Base-by-base conservation (phyloP, 1,140 invertebrate species). In the Solenopsis invicta region DNA sequence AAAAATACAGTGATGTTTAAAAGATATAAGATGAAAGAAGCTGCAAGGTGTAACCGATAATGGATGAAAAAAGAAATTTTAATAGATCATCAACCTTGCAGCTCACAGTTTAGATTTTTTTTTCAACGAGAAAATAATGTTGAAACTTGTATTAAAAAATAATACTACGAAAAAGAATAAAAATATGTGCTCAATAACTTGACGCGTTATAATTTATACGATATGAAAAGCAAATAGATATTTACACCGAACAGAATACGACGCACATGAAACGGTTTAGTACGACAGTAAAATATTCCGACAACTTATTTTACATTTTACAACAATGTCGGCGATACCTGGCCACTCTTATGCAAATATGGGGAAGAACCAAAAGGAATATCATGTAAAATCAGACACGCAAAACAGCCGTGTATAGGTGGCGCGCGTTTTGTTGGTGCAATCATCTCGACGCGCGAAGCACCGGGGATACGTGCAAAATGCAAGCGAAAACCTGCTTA, bases 361-460 rank as follows among this genome's bases (percentile, higher is more conserved):
- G 0, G 24, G 18, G 0, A 84, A 81, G 34, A 72, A 61, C 24
- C 24, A 21, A 74, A 18, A 82, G 16, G 21, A 41, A 61, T 75
- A 62, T 48, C 54, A 12, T 45, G 5, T 37, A 61, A 84, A 84
- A 75, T 74, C 80, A 16, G 80, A 61, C 4, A 8, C 8, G 2
- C 3, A 62, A 41, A 74, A 50, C 54, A 48, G 6, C 12, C 52
- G 56, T 34, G 37, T 16, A 29, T 12, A 61, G 4, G 6, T 61
- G 10, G 24, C n/a, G 45, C 29, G 29, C 41, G 48, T 74, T 84
- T 75, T 74, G 56, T 62, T 50, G 54, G 41, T 24, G 24, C 80
- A 84, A 84, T 84, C 80, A 84, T 75, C 56, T n/a, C 69, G 80
- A 75, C 41, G 54, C 66, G 78, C 52, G 66, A 61, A 82, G 37